Conservation (phyloP, 2,797 vertebrate genomes). For the Acridotheres tristis region DNA sequence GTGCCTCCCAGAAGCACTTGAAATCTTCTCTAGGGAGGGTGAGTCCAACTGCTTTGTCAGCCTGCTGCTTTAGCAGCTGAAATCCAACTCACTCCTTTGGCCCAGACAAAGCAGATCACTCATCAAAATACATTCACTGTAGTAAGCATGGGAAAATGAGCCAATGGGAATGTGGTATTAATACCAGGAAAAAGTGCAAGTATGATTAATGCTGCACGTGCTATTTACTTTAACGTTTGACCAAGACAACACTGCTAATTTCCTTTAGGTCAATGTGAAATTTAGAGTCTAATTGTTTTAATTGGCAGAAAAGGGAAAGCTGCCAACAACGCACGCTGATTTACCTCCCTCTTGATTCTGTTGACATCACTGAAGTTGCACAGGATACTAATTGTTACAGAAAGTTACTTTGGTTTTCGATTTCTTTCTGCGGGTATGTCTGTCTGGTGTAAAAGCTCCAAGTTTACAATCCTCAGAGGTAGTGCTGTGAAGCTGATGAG, state of each 20-base stretch:
- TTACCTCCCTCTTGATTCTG: constrained; percentile 9
- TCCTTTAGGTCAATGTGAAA: constrained; percentile 31
- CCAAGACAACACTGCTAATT: constrained; percentile 28
- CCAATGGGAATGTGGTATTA: neutral
- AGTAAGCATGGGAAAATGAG: neutral
- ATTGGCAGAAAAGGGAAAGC: constrained; percentile 19
- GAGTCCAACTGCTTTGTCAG: neutral
- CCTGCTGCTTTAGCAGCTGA: neutral
- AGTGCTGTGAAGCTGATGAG: neutral
- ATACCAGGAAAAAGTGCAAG: neutral
- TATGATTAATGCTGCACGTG: neutral
- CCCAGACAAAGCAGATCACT: neutral
- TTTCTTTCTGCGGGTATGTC: neutral
- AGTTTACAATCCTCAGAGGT: constrained; percentile 26
- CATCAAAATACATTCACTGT: neutral
- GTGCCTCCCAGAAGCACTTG: neutral
- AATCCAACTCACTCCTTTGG: neutral
- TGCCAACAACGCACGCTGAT: neutral
- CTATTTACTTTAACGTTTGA: constrained; percentile 49
- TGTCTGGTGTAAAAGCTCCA: constrained; percentile 3
- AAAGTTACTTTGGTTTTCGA: neutral
- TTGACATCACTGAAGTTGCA: constrained; percentile 8
- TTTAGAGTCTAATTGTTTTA: constrained; percentile 46
- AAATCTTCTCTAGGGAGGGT: neutral
- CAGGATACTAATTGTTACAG: neutral